Evolutionary conservation across 2,113 vertebrate genomes (phyloP), one percentile per base, ranked within the genome.

Genomic region (Beaufortia kweichowensis): DNA sequence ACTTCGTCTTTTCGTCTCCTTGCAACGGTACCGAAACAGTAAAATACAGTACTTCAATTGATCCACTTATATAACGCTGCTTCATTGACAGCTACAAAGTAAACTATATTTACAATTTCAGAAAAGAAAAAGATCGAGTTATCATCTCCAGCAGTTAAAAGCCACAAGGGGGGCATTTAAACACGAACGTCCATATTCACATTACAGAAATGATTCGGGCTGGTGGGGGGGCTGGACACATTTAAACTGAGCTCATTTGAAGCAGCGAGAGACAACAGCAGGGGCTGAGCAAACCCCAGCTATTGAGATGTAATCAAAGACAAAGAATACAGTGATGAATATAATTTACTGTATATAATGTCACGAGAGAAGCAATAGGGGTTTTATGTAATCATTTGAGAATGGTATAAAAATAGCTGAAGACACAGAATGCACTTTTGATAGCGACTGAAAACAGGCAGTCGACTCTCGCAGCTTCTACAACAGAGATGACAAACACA

Each of bases 171-270:
- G 65, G 62, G 61, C 26, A 68, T 81, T 82, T 80, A 55, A 83
- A 77, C 15, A 17, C 78, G 73, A 43, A 59, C 46, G 59, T 79
- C 72, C 73, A 78, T 65, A 72, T 68, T 77, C 76, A 57, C 61
- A 60, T 41, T 79, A 71, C 33, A 46, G 80, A 82, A 81, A 84
- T 86, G 69, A 83, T 84, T 81, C 10, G 63, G 31, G 62, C 78
- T 26, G 35, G 73, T 5, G 7, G 73, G 56, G 59, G 41, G 70
- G 64, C 33, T 48, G 73, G 29, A 78, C 64, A 69, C 77, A 73
- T 46, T 66, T 46, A 77, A 69, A 43, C 65, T 14, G 39, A 17
- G 31, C 62, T 59, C 56, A 68, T 77, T 80, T 68, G 64, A 64
- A 74, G 59, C 61, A 66, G 67, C 14, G 39, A 70, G 71, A 28